Evolutionary conservation across 2,113 vertebrate species (phyloP), one percentile per base, ranked within the genome.

Genomic region (Coryphaenoides rupestris): DNA sequence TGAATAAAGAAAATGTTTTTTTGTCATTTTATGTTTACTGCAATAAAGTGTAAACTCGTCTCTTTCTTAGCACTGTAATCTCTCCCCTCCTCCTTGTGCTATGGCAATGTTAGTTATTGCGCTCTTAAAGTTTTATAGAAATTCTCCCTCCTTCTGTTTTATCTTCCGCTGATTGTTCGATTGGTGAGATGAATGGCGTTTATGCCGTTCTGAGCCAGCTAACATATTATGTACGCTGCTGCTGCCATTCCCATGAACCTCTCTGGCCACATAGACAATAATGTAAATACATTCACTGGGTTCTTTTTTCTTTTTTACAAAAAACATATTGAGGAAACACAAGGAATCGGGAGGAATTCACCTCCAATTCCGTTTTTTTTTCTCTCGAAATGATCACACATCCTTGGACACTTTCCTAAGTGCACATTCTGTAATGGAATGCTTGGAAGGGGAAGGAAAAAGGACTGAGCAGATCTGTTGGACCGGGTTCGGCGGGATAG

Each of bases 261-360:
- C 83, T 58, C 55, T 78, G 76, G 84, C 78, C 82, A 76, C 74
- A 71, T 80, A 79, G 78, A 84, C 79, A 64, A 69, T 74, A 76
- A 40, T 73, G 77, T 84, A 79, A 82, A 86, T 17, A 16, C 47
- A 13, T 50, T 50, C 4, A 6, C 47, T 50, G 47, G 16, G 16
- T 50, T 47, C 3, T 47, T 50, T 49, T 15, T n/a, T 50, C 15
- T 3, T 49, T 49, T 14, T 16, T 16, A 49, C 15, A 14, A 17
- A 17, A 1, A 17, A 17, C n/a, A 17, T 50, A 19, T 26, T n/a
- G 28, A 50, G 17, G 47, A 50, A 26, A 40, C 33, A 40, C 33
- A 12, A 61, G 22, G 12, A 62, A 46, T 17, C 1, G 55, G 55
- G 9, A 24, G 7, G 46, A 65, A 65, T 46, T 49, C 61, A 47